Evolutionary conservation across 2,888 invertebrate genomes (phyloP).

Genomic region (Xanthia icteritia): DNA sequence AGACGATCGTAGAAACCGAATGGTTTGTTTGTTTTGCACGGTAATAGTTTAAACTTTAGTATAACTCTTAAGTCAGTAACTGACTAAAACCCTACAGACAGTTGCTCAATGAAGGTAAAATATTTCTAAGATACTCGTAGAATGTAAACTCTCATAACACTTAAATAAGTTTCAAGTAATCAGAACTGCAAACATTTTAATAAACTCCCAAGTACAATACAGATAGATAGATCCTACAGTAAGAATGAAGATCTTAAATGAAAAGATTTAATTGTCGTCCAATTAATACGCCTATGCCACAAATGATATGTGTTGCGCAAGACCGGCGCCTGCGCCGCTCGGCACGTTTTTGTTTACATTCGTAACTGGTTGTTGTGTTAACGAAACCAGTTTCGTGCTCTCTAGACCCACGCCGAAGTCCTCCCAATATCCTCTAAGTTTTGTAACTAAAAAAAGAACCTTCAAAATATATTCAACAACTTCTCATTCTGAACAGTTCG

Average conservation of each 20-base stretch:
- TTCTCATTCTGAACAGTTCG: conserved; percentile 1
- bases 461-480: neutral
- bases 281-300: conserved; percentile 51
- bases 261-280: conserved; percentile 56
- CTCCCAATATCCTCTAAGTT: conserved; percentile 50
- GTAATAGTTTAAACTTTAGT: neutral
- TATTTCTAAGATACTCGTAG: neutral
- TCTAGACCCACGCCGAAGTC: conserved; percentile 61
- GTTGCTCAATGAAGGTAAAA: neutral
- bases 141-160: neutral
- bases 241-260: conserved; percentile 48
- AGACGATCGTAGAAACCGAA: conserved; percentile 21
- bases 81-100: neutral
- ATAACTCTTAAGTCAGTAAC: neutral
- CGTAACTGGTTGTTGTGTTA: conserved; percentile 79
- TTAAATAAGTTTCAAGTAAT: neutral
- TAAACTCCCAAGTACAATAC: neutral
- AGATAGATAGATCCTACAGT: conserved; percentile 5
- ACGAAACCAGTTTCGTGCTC: conserved; percentile 77
- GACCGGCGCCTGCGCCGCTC: conserved; percentile 55
- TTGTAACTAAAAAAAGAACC: conserved; percentile 32
- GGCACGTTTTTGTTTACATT: conserved; percentile 83
- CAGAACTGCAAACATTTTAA: neutral
- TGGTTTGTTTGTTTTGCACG: conserved; percentile 18
- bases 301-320: conserved; percentile 60